These are phyloP conservation scores for Chiroxiphia lanceolata DNA, from an alignment of 2,797 vertebrate genomes.

Conservation along the genomic window DNA sequence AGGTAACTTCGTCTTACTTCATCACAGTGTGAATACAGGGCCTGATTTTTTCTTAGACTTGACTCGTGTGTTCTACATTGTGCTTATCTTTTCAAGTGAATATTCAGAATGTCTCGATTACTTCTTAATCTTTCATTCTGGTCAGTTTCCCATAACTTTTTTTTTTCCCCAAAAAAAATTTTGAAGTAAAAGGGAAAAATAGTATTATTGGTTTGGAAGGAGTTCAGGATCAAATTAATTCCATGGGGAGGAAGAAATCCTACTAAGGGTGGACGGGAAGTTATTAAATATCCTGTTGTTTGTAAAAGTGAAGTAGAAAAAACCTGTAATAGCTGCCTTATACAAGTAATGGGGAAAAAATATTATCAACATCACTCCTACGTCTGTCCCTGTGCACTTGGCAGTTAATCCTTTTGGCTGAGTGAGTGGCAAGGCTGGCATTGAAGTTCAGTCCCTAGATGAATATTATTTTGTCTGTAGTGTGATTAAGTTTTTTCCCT, in stretches of 20 bases:
- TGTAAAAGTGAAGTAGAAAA: not conserved
- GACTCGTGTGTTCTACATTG: not conserved
- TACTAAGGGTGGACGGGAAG: not conserved
- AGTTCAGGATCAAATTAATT: not conserved
- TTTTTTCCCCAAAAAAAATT: not conserved
- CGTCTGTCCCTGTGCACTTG: not conserved
- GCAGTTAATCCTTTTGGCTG: not conserved
- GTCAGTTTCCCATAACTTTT: not conserved
- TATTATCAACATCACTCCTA: not conserved
- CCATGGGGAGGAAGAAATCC: not conserved
- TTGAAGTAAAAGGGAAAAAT: not conserved
- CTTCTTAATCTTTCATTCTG: not conserved
- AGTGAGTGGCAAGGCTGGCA: not conserved
- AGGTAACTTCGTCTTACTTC: slow-evolving; percentile 61
- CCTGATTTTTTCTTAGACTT: not conserved
- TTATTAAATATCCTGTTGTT: not conserved
- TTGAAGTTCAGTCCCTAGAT: not conserved
- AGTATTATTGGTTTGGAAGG: not conserved
- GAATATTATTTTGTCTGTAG: not conserved
- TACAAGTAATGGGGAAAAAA: not conserved
- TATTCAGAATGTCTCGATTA: not conserved
- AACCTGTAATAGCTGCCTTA: not conserved
- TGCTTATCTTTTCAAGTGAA: not conserved
- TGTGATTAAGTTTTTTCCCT: not conserved
- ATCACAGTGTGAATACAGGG: not conserved